Conservation (phyloP, 2,113 vertebrate genomes). For the Sylvietta virens region DNA sequence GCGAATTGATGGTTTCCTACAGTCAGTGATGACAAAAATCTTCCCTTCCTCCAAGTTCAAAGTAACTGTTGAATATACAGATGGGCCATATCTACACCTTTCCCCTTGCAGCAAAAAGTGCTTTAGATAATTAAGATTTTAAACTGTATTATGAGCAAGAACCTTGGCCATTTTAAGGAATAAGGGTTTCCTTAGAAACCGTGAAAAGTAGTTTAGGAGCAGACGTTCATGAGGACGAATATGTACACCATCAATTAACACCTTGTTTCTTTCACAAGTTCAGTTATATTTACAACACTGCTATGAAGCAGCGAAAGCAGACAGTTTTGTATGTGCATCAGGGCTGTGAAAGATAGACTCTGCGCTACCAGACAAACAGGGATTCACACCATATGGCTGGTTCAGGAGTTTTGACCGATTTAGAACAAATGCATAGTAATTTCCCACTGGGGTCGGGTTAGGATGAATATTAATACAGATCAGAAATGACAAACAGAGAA, state of each 20-base stretch:
- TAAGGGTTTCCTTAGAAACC: constrained; percentile 62
- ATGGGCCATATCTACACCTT: constrained; percentile 44
- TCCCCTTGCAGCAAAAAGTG: background rate
- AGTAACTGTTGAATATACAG: constrained; percentile 57
- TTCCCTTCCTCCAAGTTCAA: constrained; percentile 54
- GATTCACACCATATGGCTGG: constrained; percentile 53
- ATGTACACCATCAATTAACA: constrained; percentile 36
- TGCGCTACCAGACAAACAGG: constrained; percentile 24
- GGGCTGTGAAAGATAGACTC: constrained; percentile 35
- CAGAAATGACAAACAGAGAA: background rate
- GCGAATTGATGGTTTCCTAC: constrained; percentile 55
- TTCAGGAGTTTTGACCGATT: constrained; percentile 57
- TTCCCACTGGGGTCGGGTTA: background rate
- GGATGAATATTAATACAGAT: background rate
- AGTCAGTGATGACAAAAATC: constrained; percentile 18
- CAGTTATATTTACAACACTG: constrained; percentile 68
- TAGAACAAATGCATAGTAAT: constrained; percentile 51
- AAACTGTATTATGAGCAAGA: background rate
- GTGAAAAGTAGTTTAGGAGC: constrained; percentile 8
- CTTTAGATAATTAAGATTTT: constrained; percentile 36
- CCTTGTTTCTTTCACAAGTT: constrained; percentile 55
- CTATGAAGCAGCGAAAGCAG: constrained; percentile 35
- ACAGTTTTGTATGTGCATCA: constrained; percentile 27
- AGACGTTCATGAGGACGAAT: constrained; percentile 37
- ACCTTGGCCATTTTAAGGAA: constrained; percentile 42